Percentiles rank a stretch among this genome's conserved stretches.
Conservation (phyloP, 2,888 invertebrate species). For the Flabesymbios commensalis region DNA sequence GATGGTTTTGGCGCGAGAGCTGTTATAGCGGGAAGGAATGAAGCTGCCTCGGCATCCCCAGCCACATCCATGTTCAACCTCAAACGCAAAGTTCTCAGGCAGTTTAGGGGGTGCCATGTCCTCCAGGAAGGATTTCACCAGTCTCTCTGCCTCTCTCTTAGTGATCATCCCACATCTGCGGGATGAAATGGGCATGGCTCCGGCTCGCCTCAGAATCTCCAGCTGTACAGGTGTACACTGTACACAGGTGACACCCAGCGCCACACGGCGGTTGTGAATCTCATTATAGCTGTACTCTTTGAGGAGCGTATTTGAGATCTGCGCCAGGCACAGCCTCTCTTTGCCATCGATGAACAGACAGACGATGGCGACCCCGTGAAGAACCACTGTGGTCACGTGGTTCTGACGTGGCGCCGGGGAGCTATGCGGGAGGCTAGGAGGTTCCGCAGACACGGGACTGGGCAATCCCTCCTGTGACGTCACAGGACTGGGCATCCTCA, state of each 20-base stretch:
- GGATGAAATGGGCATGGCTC: constrained; percentile 62
- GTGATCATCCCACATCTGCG: constrained; percentile 85
- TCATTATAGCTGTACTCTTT: constrained; percentile 98
- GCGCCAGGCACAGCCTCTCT: constrained; percentile 91
- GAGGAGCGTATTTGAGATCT: constrained; percentile 93
- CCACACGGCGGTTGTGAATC: constrained; percentile 87
- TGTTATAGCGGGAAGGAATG: constrained; percentile 64
- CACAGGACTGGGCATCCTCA: too few species aligned
- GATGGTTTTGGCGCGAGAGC: constrained; percentile 93
- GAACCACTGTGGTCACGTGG: constrained; percentile 79
- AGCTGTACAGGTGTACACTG: constrained; percentile 92
- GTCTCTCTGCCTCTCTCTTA: constrained; percentile 80
- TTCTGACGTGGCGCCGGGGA: too few species aligned
- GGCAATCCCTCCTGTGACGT: too few species aligned
- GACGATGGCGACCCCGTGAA: constrained; percentile 89
- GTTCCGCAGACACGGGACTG: too few species aligned
- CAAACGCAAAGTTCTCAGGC: constrained; percentile 94
- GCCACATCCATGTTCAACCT: constrained; percentile 89
- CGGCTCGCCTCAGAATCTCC: constrained; percentile 72
- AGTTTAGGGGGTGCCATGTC: constrained; percentile 67
- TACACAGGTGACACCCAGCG: constrained; percentile 84
- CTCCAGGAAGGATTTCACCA: constrained; percentile 94
- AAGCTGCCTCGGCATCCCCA: constrained; percentile 83
- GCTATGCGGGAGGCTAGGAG: too few species aligned
- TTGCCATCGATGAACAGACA: constrained; percentile 88